Percentiles rank a stretch among this genome's conserved stretches.
These are phyloP conservation scores for Stenoptilia bipunctidactyla DNA, from an alignment of 2,888 invertebrate species.

Conservation along the genomic window DNA sequence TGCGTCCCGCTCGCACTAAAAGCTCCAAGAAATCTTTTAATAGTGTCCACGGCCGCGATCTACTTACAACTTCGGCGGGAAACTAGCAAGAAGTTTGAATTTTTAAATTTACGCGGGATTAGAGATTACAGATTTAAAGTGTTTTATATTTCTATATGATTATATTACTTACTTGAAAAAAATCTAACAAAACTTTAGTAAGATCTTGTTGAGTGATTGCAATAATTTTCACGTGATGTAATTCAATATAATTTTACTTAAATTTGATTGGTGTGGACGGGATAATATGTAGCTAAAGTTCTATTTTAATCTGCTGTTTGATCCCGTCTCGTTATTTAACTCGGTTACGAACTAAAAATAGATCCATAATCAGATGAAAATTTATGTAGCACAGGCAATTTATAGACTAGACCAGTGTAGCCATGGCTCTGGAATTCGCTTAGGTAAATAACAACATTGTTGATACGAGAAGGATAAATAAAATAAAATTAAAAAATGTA, in stretches of 20 bases:
- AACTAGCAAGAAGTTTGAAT: slow-evolving; percentile 42
- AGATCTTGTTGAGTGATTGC: too few species aligned
- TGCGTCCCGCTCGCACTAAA: slow-evolving; percentile 61
- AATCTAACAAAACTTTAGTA: too few species aligned
- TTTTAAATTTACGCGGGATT: not conserved
- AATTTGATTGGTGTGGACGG: too few species aligned
- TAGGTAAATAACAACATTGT: too few species aligned
- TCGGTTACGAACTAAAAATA: slow-evolving; percentile 34
- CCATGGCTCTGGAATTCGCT: too few species aligned
- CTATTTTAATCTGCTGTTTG: slow-evolving; percentile 5
- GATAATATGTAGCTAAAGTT: not conserved
- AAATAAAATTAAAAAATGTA: slow-evolving; percentile 31
- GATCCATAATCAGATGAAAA: slow-evolving; percentile 33
- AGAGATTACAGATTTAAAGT: too few species aligned
- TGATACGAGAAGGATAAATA: slow-evolving; percentile 3
- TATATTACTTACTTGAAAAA: too few species aligned
- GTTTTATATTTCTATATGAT: too few species aligned
- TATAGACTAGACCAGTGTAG: slow-evolving; percentile 15
- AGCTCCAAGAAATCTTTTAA: slow-evolving; percentile 72
- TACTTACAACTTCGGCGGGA: slow-evolving; percentile 69
- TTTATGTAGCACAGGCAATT: slow-evolving; percentile 24
- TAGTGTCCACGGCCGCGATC: slow-evolving; percentile 73
- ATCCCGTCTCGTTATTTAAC: slow-evolving; percentile 8
- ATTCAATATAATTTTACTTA: too few species aligned
- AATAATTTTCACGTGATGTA: too few species aligned